These are phyloP conservation scores for Siniperca scherzeri DNA, from an alignment of 2,797 vertebrate species.

Conservation along the genomic window DNA sequence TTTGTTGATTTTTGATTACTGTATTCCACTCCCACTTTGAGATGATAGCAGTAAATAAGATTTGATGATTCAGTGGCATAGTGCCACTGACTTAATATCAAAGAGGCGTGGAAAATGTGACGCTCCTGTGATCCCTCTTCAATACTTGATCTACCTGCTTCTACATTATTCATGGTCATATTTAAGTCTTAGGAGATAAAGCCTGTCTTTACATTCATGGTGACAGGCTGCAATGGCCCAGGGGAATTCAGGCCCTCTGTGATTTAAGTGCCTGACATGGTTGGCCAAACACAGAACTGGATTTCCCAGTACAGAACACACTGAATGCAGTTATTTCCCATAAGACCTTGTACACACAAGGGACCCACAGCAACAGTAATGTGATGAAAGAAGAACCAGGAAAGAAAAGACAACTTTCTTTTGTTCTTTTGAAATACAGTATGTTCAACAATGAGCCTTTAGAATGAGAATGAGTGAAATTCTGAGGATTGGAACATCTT, in stretches of 20 bases:
- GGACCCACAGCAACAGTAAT: conserved; percentile 33
- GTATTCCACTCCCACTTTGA: conserved; percentile 43
- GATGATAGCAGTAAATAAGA: conserved; percentile 60
- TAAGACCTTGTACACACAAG: conserved; percentile 62
- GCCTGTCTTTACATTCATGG: conserved; percentile 77
- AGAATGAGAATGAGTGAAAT: background rate
- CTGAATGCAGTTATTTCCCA: conserved; percentile 70
- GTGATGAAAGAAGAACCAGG: conserved; percentile 27
- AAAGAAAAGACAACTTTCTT: conserved; percentile 25
- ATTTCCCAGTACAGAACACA: conserved; percentile 64
- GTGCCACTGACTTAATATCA: conserved; percentile 52
- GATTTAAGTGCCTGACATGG: conserved; percentile 81
- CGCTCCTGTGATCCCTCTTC: conserved; percentile 62
- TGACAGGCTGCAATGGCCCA: conserved; percentile 71
- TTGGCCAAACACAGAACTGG: conserved; percentile 77
- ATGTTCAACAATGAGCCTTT: conserved; percentile 5
- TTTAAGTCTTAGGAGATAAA: conserved; percentile 76
- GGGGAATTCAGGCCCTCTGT: conserved; percentile 71
- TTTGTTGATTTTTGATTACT: conserved; percentile 49
- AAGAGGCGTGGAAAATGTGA: conserved; percentile 62
- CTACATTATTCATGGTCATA: conserved; percentile 80
- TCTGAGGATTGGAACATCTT: background rate
- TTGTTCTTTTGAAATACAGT: background rate
- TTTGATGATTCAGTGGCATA: conserved; percentile 54
- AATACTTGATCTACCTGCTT: conserved; percentile 61